phyloP scores from a whole-genome alignment of 2,797 vertebrate genomes.

The Tachyglossus aculeatus region DNA sequence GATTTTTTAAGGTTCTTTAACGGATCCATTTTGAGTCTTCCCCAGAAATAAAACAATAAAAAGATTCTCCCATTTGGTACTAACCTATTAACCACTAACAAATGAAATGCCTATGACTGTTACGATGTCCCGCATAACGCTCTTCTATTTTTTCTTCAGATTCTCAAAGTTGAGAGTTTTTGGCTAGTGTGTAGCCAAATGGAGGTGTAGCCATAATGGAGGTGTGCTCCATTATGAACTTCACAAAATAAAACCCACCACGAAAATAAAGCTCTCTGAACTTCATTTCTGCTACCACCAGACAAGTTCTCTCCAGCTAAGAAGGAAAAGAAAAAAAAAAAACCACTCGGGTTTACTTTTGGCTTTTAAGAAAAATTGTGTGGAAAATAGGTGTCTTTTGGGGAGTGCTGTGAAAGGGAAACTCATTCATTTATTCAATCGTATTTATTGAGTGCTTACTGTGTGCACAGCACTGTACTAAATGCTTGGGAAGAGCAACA shows the following conservation, averaged over 20 bases:
- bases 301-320: too few relatives aligned
- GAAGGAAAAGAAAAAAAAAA: too few relatives aligned
- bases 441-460: too few relatives aligned
- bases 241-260: constrained; percentile 91
- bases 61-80: background rate
- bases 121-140: constrained; percentile 89
- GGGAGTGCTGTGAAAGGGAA: too few relatives aligned
- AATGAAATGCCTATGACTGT: too few relatives aligned
- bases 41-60: background rate
- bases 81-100: background rate
- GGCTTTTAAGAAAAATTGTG: too few relatives aligned
- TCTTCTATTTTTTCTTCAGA: constrained; percentile 87
- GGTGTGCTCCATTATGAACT: constrained; percentile 92
- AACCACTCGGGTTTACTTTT: too few relatives aligned
- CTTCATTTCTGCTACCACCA: background rate
- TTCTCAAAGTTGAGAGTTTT: constrained; percentile 78
- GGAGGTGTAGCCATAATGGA: constrained; percentile 79
- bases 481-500: too few relatives aligned
- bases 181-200: constrained; percentile 73
- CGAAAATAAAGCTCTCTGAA: constrained; percentile 68
- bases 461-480: too few relatives aligned
- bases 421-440: too few relatives aligned
- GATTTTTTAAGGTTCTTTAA: constrained; percentile 84
- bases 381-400: too few relatives aligned
- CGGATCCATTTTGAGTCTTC: constrained; percentile 89